Percentiles rank a stretch among this genome's conserved stretches.
Conservation (phyloP, 2,113 vertebrate genomes). For the Orientallactaga bullata region DNA sequence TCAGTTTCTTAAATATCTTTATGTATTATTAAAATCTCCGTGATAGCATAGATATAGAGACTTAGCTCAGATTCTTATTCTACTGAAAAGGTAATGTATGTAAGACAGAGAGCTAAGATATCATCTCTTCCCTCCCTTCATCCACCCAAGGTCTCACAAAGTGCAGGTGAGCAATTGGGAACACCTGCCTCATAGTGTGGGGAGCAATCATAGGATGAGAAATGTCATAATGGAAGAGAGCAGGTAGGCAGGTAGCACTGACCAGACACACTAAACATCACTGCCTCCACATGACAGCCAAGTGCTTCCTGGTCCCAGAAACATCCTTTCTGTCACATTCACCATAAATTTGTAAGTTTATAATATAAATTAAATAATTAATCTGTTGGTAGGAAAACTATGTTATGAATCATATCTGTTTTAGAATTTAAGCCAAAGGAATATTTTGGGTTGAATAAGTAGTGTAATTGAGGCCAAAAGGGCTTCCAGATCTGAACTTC, state of each 20-base stretch:
- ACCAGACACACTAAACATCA: fast-evolving
- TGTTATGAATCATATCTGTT: background rate
- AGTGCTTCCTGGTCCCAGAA: background rate
- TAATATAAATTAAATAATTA: background rate
- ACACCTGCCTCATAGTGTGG: fast-evolving
- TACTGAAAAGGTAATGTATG: background rate
- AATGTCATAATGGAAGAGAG: background rate
- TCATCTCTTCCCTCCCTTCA: too few relatives aligned
- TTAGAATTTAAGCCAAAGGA: background rate
- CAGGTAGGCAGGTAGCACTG: fast-evolving
- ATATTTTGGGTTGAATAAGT: slow-evolving; percentile 30
- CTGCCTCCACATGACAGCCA: background rate
- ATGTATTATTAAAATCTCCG: background rate
- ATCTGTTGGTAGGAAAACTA: background rate
- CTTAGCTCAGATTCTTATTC: fast-evolving
- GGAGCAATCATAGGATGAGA: background rate
- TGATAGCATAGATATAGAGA: background rate
- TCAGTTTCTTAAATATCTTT: background rate
- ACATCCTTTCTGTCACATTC: background rate
- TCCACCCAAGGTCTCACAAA: background rate
- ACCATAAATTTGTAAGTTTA: background rate
- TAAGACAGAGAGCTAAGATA: background rate
- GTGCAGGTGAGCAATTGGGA: background rate
- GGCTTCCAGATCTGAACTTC: slow-evolving; percentile 19
- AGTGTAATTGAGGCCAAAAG: background rate